These are phyloP conservation scores for Epinephelus malabaricus DNA, from an alignment of 2,797 vertebrate genomes.

Conservation along the genomic window DNA sequence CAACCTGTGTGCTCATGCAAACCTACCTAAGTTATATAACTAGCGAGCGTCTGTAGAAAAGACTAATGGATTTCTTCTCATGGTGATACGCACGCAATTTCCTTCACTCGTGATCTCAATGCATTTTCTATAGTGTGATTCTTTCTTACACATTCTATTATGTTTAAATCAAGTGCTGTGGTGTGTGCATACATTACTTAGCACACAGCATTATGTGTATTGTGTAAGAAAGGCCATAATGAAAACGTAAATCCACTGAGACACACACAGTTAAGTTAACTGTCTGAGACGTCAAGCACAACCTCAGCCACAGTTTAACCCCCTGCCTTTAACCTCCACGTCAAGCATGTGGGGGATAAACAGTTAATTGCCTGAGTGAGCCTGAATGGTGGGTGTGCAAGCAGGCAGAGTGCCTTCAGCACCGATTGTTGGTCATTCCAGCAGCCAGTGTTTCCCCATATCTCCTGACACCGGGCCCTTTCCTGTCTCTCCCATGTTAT, in stretches of 20 bases:
- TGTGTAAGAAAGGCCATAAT: constrained; percentile 6
- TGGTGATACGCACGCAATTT: neutral
- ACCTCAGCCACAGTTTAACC: constrained; percentile 15
- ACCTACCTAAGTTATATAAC: constrained; percentile 4
- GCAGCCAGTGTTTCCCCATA: constrained; percentile 41
- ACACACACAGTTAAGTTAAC: neutral
- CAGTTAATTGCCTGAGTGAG: constrained; percentile 54
- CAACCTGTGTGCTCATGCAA: constrained; percentile 27
- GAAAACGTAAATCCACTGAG: constrained; percentile 3
- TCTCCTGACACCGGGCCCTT: constrained; percentile 56
- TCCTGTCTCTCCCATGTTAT: constrained; percentile 62
- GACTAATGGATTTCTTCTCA: neutral
- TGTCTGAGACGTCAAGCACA: constrained; percentile 23
- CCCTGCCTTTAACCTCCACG: constrained; percentile 17
- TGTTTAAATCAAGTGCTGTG: neutral
- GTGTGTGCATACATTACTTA: neutral
- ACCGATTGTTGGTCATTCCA: constrained; percentile 53
- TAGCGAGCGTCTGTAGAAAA: neutral
- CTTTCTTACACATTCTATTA: neutral
- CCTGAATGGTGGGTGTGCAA: constrained; percentile 32
- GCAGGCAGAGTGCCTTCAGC: constrained; percentile 43
- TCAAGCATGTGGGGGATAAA: constrained; percentile 31
- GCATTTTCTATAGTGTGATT: neutral
- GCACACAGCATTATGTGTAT: neutral
- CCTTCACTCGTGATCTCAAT: neutral